These are phyloP conservation scores for Hemibagrus wyckioides DNA, from an alignment of 2,113 vertebrate species.

Conservation along the genomic window DNA sequence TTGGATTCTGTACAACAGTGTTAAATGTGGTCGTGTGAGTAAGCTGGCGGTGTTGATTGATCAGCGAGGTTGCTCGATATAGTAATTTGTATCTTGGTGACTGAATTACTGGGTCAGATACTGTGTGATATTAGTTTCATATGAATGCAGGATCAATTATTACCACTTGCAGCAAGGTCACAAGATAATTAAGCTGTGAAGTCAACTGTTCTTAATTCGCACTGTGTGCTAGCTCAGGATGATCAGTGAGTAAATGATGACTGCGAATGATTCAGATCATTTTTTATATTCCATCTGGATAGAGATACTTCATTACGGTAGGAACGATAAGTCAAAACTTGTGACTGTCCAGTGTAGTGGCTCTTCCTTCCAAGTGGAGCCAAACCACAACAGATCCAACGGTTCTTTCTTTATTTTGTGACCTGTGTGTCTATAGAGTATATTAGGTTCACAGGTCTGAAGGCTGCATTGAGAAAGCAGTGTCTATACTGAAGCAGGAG, in stretches of 20 bases:
- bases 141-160: constrained; percentile 17
- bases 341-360: not conserved
- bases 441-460: not conserved
- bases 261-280: not conserved
- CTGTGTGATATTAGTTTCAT: not conserved
- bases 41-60: not conserved
- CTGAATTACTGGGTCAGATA: not conserved
- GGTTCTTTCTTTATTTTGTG: not conserved
- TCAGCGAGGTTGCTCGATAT: not conserved
- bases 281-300: not conserved
- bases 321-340: not conserved
- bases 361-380: not conserved
- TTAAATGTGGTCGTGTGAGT: not conserved
- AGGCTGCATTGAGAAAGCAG: not conserved
- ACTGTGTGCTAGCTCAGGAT: not conserved
- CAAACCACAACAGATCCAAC: not conserved
- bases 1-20: not conserved
- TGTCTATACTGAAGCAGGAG: not conserved
- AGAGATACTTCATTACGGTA: not conserved
- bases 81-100: not conserved
- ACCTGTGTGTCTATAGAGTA: not conserved
- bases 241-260: not conserved
- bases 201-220: constrained; percentile 51
- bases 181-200: constrained; percentile 42
- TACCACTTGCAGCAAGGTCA: constrained; percentile 26